Evolutionary conservation across 2,113 vertebrate species (phyloP).

Genomic region (Tetrao urogallus): DNA sequence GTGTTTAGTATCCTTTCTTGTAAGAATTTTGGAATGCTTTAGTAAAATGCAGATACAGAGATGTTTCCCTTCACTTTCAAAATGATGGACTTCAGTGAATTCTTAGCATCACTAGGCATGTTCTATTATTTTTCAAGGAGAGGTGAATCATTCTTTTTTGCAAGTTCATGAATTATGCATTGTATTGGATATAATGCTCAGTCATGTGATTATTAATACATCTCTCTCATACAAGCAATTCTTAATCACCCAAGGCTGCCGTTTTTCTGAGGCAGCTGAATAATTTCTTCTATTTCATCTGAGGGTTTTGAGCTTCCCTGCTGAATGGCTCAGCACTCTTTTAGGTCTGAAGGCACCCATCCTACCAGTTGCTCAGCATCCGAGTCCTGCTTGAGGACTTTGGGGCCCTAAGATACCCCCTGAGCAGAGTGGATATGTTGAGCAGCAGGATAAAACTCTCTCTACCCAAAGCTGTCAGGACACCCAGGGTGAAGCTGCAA

Average conservation of each 20-base stretch:
- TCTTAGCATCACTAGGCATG: background rate
- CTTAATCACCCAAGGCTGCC: conserved; percentile 9
- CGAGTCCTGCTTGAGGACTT: background rate
- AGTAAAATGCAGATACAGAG: background rate
- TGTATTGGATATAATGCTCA: conserved; percentile 1
- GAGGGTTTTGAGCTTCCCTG: background rate
- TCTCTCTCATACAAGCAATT: background rate
- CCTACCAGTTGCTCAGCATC: background rate
- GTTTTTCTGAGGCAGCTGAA: background rate
- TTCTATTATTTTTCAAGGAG: conserved; percentile 48
- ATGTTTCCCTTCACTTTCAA: background rate
- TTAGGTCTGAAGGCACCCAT: background rate
- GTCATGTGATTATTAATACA: conserved; percentile 55
- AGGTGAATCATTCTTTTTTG: conserved; percentile 31
- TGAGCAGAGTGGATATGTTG: background rate
- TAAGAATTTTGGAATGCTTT: background rate
- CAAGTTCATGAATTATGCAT: conserved; percentile 59
- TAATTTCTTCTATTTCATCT: background rate
- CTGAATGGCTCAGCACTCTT: background rate
- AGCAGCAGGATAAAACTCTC: background rate
- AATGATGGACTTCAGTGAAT: background rate
- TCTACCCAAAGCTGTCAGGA: background rate
- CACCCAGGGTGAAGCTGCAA: rapidly evolving
- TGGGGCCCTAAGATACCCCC: background rate
- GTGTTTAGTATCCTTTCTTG: background rate